These are phyloP conservation scores for Limnephilus marmoratus DNA, from an alignment of 2,888 invertebrate species.

Conservation along the genomic window DNA sequence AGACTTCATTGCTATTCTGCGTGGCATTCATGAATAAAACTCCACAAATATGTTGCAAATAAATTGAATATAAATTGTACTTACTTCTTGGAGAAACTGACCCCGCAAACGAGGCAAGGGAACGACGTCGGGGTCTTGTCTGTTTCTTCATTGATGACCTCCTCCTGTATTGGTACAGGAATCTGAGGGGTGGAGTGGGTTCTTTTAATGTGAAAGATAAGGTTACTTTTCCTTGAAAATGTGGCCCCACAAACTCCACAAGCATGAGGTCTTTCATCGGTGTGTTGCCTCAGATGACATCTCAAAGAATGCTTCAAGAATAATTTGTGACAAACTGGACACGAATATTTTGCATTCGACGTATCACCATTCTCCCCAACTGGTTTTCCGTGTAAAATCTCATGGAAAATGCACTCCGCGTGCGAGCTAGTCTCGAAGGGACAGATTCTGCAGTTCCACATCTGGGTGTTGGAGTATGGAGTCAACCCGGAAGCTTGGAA, in stretches of 20 bases:
- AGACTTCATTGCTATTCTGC: neutral
- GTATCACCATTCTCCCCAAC: conserved; percentile 70
- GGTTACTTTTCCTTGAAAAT: conserved; percentile 82
- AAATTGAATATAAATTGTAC: conserved; percentile 35
- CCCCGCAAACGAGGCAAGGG: conserved; percentile 69
- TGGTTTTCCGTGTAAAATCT: conserved; percentile 80
- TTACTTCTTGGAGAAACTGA: conserved; percentile 65
- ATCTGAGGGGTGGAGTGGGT: conserved; percentile 71
- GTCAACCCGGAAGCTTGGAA: conserved; percentile 68
- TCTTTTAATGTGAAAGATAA: conserved; percentile 79
- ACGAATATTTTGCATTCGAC: conserved; percentile 77
- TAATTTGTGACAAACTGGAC: conserved; percentile 82
- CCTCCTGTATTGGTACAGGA: neutral
- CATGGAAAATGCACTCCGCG: conserved; percentile 86
- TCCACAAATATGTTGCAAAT: neutral
- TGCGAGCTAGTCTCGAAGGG: conserved; percentile 80
- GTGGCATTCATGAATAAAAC: conserved; percentile 10
- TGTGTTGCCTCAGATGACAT: conserved; percentile 84
- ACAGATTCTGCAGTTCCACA: conserved; percentile 80
- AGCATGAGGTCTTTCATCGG: conserved; percentile 83
- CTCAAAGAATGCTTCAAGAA: conserved; percentile 83
- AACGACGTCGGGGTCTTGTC: conserved; percentile 55
- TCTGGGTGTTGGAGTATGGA: conserved; percentile 60
- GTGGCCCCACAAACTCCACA: conserved; percentile 81
- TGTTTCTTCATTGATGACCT: neutral